These are phyloP conservation scores for Bombus turneri DNA, from an alignment of 1,140 invertebrate species.

Conservation along the genomic window DNA sequence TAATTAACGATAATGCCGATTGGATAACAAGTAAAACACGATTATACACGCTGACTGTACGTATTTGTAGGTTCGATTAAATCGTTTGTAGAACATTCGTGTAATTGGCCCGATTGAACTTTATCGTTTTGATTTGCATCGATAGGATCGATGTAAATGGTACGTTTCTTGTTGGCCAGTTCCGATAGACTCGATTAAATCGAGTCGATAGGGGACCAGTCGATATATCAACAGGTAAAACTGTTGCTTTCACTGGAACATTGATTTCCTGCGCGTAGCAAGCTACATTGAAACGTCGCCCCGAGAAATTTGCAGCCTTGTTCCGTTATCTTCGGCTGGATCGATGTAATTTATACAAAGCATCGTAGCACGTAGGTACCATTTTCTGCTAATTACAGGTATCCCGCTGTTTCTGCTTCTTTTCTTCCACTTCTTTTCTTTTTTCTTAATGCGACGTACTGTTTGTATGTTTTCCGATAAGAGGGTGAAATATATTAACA, in stretches of 20 bases:
- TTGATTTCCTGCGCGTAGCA: slow-evolving; percentile 36
- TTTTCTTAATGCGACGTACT: not conserved
- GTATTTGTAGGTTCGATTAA: slow-evolving; percentile 31
- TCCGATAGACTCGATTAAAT: slow-evolving; percentile 30
- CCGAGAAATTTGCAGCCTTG: slow-evolving; percentile 46
- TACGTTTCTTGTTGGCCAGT: slow-evolving; percentile 5
- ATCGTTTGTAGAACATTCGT: slow-evolving; percentile 28
- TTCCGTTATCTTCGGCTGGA: slow-evolving; percentile 17
- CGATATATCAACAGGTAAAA: slow-evolving; percentile 45
- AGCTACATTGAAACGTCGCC: slow-evolving; percentile 34
- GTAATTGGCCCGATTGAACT: slow-evolving; percentile 34
- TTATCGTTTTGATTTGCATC: slow-evolving; percentile 46
- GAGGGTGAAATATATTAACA: not conserved
- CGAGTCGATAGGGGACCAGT: not conserved
- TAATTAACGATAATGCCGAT: not conserved
- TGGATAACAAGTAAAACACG: not conserved
- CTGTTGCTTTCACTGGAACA: slow-evolving; percentile 47
- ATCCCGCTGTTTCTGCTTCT: not conserved
- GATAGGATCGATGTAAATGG: slow-evolving; percentile 41
- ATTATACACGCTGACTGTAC: not conserved
- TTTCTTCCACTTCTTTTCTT: too few relatives aligned
- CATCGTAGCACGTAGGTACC: not conserved
- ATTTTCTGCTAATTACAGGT: slow-evolving; percentile 23
- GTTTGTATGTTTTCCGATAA: not conserved
- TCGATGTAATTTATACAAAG: slow-evolving; percentile 29